phyloP scores from a whole-genome alignment of 2,797 vertebrate species.

The Macrochelys suwanniensis region DNA sequence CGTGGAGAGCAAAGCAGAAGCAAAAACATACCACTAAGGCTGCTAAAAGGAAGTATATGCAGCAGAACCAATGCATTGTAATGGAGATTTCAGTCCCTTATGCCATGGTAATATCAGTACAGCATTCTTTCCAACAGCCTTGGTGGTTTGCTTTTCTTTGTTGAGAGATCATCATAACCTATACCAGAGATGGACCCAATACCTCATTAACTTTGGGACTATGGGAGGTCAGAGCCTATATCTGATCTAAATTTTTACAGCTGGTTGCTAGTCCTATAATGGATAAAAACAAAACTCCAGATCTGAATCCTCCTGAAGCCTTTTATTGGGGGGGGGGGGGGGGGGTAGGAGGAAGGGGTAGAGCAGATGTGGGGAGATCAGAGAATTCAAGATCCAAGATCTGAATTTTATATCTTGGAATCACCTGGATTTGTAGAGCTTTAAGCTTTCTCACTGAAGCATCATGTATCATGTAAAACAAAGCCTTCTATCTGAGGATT shows the following conservation, averaged over 20 bases:
- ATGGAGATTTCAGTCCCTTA: neutral
- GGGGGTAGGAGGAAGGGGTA: fast-evolving
- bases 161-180: neutral
- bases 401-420: conserved; percentile 13
- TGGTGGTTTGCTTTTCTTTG: neutral
- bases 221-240: neutral
- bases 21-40: neutral
- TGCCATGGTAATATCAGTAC: neutral
- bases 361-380: neutral
- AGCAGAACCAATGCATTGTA: neutral
- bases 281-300: neutral
- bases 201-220: neutral
- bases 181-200: neutral
- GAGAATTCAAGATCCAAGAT: neutral
- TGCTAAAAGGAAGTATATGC: conserved; percentile 11
- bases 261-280: neutral
- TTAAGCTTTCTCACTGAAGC: neutral
- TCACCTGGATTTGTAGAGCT: neutral
- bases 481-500: neutral
- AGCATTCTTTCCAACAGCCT: neutral
- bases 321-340: neutral
- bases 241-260: neutral
- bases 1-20: conserved; percentile 43
- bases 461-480: neutral
- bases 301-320: neutral